Evolutionary conservation across 2,888 invertebrate species (phyloP).

Genomic region (Tenthredo mesomela): DNA sequence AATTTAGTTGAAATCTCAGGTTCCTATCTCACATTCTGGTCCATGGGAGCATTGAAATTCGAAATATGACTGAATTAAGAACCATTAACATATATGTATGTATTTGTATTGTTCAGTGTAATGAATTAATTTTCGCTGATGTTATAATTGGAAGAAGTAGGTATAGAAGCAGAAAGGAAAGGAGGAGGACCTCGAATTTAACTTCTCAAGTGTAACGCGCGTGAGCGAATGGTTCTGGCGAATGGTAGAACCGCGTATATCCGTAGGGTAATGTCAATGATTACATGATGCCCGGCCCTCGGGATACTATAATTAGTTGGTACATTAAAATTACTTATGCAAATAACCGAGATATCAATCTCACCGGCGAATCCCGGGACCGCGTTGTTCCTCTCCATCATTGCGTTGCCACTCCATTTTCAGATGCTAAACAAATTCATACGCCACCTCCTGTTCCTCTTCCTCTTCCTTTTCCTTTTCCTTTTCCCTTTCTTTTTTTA

Average conservation of each 20-base stretch:
- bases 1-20: no score
- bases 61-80: no score
- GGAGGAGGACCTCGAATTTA: not conserved
- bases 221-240: not conserved
- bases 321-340: slow-evolving; percentile 52
- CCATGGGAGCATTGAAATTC: no score
- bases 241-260: not conserved
- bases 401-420: not conserved
- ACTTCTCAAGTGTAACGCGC: not conserved
- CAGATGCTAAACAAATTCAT: not conserved
- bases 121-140: slow-evolving; percentile 9
- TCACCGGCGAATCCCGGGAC: slow-evolving; percentile 23
- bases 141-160: not conserved
- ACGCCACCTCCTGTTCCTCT: not conserved
- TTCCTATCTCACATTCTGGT: no score
- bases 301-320: slow-evolving; percentile 43
- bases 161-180: not conserved
- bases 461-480: not conserved
- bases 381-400: not conserved
- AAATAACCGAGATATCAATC: slow-evolving; percentile 47
- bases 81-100: no score
- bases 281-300: slow-evolving; percentile 10
- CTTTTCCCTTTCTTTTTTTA: not conserved
- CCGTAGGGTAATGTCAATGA: slow-evolving; percentile 36
- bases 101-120: not conserved